Base-by-base conservation (phyloP, 2,888 invertebrate species). In the Melanotus villosus region DNA sequence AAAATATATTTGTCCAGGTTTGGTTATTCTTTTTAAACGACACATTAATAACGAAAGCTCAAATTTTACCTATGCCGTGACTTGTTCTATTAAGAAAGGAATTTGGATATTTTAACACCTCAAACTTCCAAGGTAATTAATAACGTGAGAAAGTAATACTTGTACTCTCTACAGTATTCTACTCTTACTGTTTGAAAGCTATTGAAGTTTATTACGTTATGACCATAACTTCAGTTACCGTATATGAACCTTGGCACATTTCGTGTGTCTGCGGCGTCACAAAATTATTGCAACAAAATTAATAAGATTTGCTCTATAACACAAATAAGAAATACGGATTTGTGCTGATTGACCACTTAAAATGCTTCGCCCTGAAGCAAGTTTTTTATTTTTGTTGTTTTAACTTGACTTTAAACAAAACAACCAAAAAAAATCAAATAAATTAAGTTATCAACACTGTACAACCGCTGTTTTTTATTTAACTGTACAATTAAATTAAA, bases 181-280 rank as follows among this genome's bases (percentile, higher is more conserved):
- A 10, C 1, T 7, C 12, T 14, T 26, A 16, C 14, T 12, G 2
- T 50, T 32, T 18, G 18, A 47, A 47, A 47, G 23, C 47, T 12
- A 47, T 23, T 47, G 47, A 47, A 47, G 12, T 16, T 18, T 2
- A n/a, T 47, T 45, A 19, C 45, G 45, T 47, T 47, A 7, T n/a
- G 12, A 23, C 14, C 14, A 10, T 38, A 4, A n/a, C 23, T 12
- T 21, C 32, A 52, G 32, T 30, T 52, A 52, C 52, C 14, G 1
- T 32, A 14, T 52, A 16, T 12, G 23, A 52, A 52, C 52, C 52
- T 52, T 52, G 52, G 32, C 52, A 52, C 16, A 52, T 52, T 52
- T 50, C 50, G 14, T 50, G 30, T 26, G 14, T 26, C 16, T 12
- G 18, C 38, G 18, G 18, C 19, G 16, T 21, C 50, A 45, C n/a